Evolutionary conservation across 2,888 invertebrate species (phyloP).

Genomic region (Tetragonisca angustula): DNA sequence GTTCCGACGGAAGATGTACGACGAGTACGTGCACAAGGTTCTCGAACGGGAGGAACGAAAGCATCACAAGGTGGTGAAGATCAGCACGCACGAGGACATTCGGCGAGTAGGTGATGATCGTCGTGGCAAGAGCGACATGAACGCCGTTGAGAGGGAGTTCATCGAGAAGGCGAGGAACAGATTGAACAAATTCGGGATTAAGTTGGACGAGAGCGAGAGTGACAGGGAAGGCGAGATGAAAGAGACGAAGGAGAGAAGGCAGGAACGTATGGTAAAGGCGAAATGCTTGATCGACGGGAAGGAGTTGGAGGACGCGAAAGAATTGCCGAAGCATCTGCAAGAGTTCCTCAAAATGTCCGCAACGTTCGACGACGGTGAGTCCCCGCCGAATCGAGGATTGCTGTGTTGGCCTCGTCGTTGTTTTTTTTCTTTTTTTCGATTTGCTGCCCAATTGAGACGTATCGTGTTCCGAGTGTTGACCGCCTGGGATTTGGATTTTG

Average conservation of each 20-base stretch:
- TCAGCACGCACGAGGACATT: slow-evolving; percentile 86
- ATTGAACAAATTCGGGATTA: slow-evolving; percentile 88
- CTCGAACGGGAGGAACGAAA: slow-evolving; percentile 91
- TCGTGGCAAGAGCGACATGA: slow-evolving; percentile 69
- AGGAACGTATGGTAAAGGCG: slow-evolving; percentile 84
- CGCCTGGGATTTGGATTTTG: slow-evolving; percentile 46
- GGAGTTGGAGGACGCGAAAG: slow-evolving; percentile 87
- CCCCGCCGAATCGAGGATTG: slow-evolving; percentile 51
- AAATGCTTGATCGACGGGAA: slow-evolving; percentile 88
- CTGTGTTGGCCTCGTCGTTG: slow-evolving; percentile 62
- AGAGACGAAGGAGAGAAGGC: slow-evolving; percentile 72
- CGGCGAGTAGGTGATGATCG: slow-evolving; percentile 49
- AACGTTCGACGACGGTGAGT: slow-evolving; percentile 74
- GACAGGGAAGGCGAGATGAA: background rate
- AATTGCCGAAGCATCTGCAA: slow-evolving; percentile 91
- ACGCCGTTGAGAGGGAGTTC: slow-evolving; percentile 90
- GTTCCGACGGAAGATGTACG: slow-evolving; percentile 92
- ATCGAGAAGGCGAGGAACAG: slow-evolving; percentile 90
- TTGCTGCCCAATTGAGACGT: slow-evolving; percentile 22
- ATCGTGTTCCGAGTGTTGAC: slow-evolving; percentile 49
- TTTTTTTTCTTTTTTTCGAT: no score
- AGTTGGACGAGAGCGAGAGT: slow-evolving; percentile 85
- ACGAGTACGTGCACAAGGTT: slow-evolving; percentile 92
- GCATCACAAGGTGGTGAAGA: slow-evolving; percentile 92
- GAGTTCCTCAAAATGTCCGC: slow-evolving; percentile 90